These are phyloP conservation scores for Tympanuchus pallidicinctus DNA, from an alignment of 2,113 vertebrate species.

Conservation along the genomic window DNA sequence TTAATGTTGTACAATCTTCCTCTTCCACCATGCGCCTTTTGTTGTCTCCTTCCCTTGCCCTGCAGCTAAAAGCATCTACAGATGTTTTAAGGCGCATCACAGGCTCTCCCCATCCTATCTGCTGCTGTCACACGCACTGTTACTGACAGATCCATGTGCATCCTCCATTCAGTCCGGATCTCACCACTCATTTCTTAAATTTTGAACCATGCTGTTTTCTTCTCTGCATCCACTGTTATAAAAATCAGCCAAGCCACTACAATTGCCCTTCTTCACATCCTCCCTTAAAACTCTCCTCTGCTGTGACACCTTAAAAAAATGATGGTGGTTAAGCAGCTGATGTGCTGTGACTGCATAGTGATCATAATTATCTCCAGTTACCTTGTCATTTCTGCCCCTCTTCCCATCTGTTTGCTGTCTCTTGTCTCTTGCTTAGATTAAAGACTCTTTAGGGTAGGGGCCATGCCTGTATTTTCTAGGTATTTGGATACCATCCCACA, in stretches of 20 bases:
- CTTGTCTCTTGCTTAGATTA: conserved; percentile 41
- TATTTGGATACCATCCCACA: not conserved
- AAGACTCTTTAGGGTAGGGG: conserved; percentile 8
- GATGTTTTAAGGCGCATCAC: not conserved
- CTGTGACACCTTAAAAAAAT: conserved; percentile 66
- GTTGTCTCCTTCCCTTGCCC: not conserved
- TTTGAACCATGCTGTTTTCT: not conserved
- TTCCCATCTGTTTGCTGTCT: conserved; percentile 66
- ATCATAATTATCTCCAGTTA: conserved; percentile 67
- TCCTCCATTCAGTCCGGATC: not conserved
- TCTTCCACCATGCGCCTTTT: not conserved
- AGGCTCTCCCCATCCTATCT: not conserved
- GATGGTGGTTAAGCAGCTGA: conserved; percentile 57
- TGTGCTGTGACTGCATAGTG: conserved; percentile 62
- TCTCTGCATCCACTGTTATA: not conserved
- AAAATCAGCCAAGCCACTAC: not conserved
- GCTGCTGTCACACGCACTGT: not conserved
- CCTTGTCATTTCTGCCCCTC: conserved; percentile 67
- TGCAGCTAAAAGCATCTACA: not conserved
- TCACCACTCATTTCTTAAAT: not conserved
- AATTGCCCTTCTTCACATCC: conserved; percentile 12
- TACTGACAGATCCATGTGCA: not conserved
- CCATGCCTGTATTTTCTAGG: not conserved
- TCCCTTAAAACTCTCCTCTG: conserved; percentile 54
- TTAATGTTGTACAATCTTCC: not conserved